These are phyloP conservation scores for Synanthedon andrenaeformis DNA, from an alignment of 2,888 invertebrate species.

Conservation along the genomic window DNA sequence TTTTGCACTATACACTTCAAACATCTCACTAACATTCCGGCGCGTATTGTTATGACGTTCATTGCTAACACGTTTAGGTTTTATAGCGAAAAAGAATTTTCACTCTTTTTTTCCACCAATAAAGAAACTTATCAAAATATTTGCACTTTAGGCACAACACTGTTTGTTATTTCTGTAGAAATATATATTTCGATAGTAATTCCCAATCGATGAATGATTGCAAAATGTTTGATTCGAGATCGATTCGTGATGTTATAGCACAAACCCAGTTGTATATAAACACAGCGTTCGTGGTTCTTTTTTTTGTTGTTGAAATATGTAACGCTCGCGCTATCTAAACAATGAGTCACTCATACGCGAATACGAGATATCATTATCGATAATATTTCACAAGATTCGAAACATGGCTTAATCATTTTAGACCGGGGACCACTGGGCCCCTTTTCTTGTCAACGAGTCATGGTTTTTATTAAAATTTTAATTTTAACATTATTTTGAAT, in stretches of 20 bases:
- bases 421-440: too few species aligned
- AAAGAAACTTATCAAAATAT: too few species aligned
- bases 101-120: background rate
- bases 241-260: background rate
- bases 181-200: background rate
- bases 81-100: background rate
- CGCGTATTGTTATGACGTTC: background rate
- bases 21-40: background rate
- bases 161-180: too few species aligned
- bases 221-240: background rate
- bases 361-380: background rate
- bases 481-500: too few species aligned
- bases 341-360: conserved; percentile 21
- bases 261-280: conserved; percentile 14
- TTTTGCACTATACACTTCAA: background rate
- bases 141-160: too few species aligned
- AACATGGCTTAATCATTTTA: too few species aligned
- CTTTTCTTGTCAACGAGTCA: too few species aligned
- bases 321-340: conserved; percentile 13
- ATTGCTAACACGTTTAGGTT: background rate
- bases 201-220: background rate
- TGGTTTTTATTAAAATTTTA: too few species aligned
- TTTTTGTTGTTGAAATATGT: conserved; percentile 26
- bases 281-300: conserved; percentile 23
- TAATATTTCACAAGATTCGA: too few species aligned